Evolutionary conservation across 2,797 vertebrate genomes (phyloP), one percentile per base, ranked within the genome.

Genomic region (Phataginus tetradactyla): DNA sequence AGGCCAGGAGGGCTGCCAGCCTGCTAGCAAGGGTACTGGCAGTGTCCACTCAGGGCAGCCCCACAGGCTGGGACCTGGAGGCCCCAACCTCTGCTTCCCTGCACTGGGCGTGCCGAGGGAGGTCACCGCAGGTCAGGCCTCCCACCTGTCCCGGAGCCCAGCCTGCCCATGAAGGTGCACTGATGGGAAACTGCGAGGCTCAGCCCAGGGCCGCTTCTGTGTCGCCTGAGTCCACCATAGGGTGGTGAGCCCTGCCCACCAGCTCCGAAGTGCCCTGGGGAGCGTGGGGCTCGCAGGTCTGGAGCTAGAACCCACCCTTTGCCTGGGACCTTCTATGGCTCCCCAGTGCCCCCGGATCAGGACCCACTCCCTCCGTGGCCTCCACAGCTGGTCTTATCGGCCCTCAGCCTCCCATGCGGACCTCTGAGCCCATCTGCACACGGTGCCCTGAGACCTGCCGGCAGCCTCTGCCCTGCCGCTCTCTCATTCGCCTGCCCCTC

Each of bases 371-470:
- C 18, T 55, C 64, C n/a, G 25, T 12, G 13, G 3, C 32, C 9
- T 4, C n/a, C n/a, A 3, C 15, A 14, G 3, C 5, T 1, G 10
- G 61, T 55, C 14, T 64, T 2, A 1, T 42, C 45, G 3, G 5
- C 2, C 64, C n/a, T 18, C 2, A 1, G 27, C 61, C 61, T 57
- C 66, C 25, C 11, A 6, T 14, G 59, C 59, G 25, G 57, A 23
- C 25, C 20, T 53, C 42, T 61, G 55, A 49, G n/a, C 4, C 45
- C 14, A 12, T 32, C 34, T 69, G 69, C 37, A 45, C 32, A 12
- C 49, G 2, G 17, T 71, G 53, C 12, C 64, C 63, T 10, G 18
- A 64, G 37, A 17, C 3, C 59, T 25, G n/a, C 72, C 7, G 4
- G 27, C 1, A 29, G 18, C 25, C 12, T 55, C 57, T 9, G 23